Evolutionary conservation across 1,140 invertebrate genomes (phyloP).

Genomic region (Magallana gigas): DNA sequence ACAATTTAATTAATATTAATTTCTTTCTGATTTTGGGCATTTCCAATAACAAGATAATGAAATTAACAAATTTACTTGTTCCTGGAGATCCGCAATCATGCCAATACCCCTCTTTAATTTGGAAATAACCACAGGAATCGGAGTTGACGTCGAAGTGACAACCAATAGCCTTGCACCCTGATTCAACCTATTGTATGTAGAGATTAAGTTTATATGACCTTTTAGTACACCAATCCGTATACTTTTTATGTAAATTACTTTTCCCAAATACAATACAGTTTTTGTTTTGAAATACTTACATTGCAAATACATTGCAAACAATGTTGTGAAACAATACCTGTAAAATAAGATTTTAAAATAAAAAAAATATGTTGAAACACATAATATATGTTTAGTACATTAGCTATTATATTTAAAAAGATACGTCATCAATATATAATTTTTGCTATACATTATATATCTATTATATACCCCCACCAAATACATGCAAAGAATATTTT

Average conservation of each 20-base stretch:
- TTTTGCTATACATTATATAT: too few species aligned
- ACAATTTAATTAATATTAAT: too few species aligned
- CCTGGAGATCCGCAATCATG: constrained; percentile 69
- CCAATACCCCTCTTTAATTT: constrained; percentile 72
- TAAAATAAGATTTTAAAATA: not conserved
- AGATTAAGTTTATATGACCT: not conserved
- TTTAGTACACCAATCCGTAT: not conserved
- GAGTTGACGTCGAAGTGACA: constrained; percentile 73
- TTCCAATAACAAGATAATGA: too few species aligned
- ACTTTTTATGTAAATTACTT: not conserved
- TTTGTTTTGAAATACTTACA: constrained; percentile 19
- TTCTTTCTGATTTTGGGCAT: too few species aligned
- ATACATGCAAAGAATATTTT: too few species aligned
- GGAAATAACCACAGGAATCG: constrained; percentile 67
- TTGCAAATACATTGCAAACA: constrained; percentile 50
- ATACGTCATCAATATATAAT: too few species aligned
- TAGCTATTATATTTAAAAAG: too few species aligned
- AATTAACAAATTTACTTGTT: constrained; percentile 43
- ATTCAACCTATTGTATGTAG: constrained; percentile 67
- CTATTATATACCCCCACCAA: too few species aligned
- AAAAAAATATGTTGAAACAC: too few species aligned
- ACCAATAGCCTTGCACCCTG: constrained; percentile 69
- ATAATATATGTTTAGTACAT: too few species aligned
- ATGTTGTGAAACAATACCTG: constrained; percentile 47
- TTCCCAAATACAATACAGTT: too few species aligned